Evolutionary conservation across 1,140 invertebrate genomes (phyloP), one percentile per base, ranked within the genome.

Genomic region (Bombus haemorrhoidalis): DNA sequence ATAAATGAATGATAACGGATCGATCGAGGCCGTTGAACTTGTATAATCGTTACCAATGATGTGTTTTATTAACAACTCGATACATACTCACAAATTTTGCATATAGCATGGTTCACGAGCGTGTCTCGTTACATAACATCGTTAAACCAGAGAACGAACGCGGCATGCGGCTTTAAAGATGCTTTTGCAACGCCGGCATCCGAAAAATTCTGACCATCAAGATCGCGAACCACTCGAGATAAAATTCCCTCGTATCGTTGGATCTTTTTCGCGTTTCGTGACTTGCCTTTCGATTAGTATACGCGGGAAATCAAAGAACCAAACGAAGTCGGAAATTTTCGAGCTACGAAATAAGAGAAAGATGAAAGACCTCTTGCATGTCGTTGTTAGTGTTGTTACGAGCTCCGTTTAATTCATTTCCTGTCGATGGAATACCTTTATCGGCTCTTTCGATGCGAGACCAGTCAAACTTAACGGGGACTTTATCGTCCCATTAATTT

Each of bases 401-500:
- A 75, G 5, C 15, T n/a, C 8, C 76, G 57, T 28, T 83, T 76
- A 86, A 82, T 74, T 77, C 18, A 72, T 66, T n/a, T 15, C 12
- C 59, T 37, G 28, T 74, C 80, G 66, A 88, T 86, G 76, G 85
- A 82, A 41, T 77, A 79, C 37, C 28, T 88, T 86, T 75, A 77
- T 73, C 83, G 77, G 41, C 32, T 76, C 57, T 88, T 69, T 15
- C 76, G 69, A 43, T 86, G 53, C 41, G 15, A 13, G 53, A 39
- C 71, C 62, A 66, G 78, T 89, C 86, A 87, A 87, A 87, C 81
- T 71, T 69, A 83, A 78, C 87, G 62, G 28, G 18, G 68, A 84
- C 77, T 87, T 90, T 90, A 90, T 69, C 43, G 75, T 72, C 72
- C 76, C 77, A 64, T 89, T 90, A 90, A 86, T 83, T 89, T 87